Conservation (phyloP, 1,140 invertebrate genomes). For the Aphidius gifuensis region DNA sequence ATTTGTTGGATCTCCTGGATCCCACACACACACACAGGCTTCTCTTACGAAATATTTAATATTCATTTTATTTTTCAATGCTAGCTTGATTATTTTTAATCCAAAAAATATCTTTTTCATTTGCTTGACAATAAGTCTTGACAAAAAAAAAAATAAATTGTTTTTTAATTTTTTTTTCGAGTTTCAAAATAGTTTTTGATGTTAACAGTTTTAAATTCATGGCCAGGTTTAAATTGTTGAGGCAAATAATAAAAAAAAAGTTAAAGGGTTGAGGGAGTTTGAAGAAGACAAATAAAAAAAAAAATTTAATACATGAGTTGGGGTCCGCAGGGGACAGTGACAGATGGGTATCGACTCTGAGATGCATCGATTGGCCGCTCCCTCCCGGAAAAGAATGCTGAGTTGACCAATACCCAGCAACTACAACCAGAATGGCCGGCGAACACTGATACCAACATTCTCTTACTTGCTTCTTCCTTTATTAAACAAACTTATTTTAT, state of each 20-base stretch:
- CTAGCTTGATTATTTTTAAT: too few species aligned
- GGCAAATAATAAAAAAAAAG: constrained; percentile 18
- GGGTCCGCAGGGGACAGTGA: constrained; percentile 48
- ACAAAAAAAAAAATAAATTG: too few species aligned
- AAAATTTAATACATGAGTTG: constrained; percentile 12
- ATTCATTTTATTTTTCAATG: too few species aligned
- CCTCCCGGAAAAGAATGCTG: constrained; percentile 54
- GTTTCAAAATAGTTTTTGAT: neutral
- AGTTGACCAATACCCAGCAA: constrained; percentile 50
- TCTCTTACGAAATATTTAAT: too few species aligned
- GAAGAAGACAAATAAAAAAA: constrained; percentile 29
- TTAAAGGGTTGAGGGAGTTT: constrained; percentile 6
- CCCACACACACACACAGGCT: neutral
- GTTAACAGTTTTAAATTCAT: constrained; percentile 12
- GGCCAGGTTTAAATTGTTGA: constrained; percentile 3
- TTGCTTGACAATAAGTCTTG: too few species aligned
- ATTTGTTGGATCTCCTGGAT: neutral
- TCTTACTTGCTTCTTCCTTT: constrained; percentile 22
- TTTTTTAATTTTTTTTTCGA: neutral
- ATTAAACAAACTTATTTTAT: constrained; percentile 17
- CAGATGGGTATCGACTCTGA: constrained; percentile 53
- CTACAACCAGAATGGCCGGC: constrained; percentile 50
- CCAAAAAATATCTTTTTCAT: too few species aligned
- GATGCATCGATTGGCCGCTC: constrained; percentile 55
- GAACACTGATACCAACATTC: constrained; percentile 36